These are phyloP conservation scores for Garrulus glandarius DNA, from an alignment of 2,797 vertebrate species.

Conservation along the genomic window DNA sequence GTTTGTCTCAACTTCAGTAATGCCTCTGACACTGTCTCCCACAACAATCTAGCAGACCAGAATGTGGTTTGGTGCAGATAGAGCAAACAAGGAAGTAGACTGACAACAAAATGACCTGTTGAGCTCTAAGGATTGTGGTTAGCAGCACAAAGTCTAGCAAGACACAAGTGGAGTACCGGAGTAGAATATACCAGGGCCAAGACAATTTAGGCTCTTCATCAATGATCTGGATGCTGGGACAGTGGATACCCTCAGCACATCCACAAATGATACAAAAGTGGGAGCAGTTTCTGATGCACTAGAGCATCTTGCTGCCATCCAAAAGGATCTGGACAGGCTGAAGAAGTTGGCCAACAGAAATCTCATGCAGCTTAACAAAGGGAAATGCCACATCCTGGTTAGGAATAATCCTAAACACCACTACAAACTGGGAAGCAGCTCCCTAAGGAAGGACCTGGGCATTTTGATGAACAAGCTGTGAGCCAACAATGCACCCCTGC, in stretches of 20 bases:
- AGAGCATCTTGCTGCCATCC: neutral
- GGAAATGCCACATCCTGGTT: neutral
- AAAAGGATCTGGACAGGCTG: neutral
- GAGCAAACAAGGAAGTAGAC: neutral
- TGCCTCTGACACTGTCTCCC: neutral
- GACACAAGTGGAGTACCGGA: neutral
- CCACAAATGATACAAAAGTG: fast-evolving
- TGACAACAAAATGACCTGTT: neutral
- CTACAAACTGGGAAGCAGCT: neutral
- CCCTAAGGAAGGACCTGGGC: neutral
- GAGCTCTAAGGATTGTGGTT: neutral
- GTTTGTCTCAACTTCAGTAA: neutral
- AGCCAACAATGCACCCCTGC: neutral
- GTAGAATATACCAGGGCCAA: neutral
- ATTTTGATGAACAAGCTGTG: neutral
- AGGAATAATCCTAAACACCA: neutral
- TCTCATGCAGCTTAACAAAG: neutral
- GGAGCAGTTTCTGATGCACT: neutral
- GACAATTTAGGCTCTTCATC: neutral
- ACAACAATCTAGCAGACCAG: neutral
- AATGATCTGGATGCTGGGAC: neutral
- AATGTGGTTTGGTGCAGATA: neutral
- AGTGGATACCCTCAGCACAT: neutral
- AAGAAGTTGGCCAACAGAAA: neutral
- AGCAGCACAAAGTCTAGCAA: neutral